These are phyloP conservation scores for Lithosia quadra DNA, from an alignment of 2,888 invertebrate species.

Conservation along the genomic window DNA sequence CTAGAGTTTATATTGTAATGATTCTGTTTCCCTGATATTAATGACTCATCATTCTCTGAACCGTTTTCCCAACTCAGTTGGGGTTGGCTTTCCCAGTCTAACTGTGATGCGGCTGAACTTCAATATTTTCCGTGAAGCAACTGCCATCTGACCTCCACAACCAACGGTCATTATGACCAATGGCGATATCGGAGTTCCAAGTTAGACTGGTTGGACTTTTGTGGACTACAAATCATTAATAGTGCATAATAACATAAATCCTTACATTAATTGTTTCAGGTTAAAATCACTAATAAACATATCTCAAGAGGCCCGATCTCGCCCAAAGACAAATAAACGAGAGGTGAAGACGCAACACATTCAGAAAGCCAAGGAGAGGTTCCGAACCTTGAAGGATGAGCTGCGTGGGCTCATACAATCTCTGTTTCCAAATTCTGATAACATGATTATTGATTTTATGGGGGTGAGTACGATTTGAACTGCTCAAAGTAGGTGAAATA, in stretches of 20 bases:
- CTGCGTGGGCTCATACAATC: constrained; percentile 70
- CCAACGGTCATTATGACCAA: no score
- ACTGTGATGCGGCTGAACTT: no score
- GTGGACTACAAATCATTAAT: no score
- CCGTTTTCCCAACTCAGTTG: no score
- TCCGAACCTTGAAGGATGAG: constrained; percentile 68
- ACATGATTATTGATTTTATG: constrained; percentile 62
- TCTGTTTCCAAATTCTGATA: constrained; percentile 65
- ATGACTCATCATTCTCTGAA: no score
- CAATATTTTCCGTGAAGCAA: no score
- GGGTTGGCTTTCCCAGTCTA: no score
- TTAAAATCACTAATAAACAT: constrained; percentile 63
- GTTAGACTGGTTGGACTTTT: no score
- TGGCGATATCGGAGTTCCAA: no score
- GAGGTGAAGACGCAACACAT: constrained; percentile 65
- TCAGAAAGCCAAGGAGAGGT: constrained; percentile 68
- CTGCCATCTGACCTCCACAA: no score
- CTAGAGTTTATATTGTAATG: no score
- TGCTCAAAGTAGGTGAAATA: neutral
- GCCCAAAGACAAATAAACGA: constrained; percentile 55
- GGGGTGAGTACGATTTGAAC: constrained; percentile 64
- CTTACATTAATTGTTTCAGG: constrained; percentile 53
- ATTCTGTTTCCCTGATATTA: no score
- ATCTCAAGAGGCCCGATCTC: constrained; percentile 66
- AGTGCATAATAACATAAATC: neutral